Evolutionary conservation across 2,888 invertebrate genomes (phyloP).

Genomic region (Tetragnatha montana): DNA sequence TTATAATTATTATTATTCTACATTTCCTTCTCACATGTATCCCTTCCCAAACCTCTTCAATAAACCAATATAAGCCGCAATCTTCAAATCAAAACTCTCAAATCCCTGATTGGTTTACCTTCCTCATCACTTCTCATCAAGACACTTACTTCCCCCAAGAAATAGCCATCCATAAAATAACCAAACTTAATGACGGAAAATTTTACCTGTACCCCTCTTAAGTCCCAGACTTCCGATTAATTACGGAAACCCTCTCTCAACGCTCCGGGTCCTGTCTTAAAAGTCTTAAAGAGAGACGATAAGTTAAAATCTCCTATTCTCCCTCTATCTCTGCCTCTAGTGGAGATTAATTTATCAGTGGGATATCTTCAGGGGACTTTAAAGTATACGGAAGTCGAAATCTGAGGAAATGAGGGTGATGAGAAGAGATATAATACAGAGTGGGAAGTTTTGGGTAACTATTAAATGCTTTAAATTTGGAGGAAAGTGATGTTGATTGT

Average conservation of each 20-base stretch:
- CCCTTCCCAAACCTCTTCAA: too few species aligned
- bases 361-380: not conserved
- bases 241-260: not conserved
- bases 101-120: too few species aligned
- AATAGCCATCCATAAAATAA: not conserved
- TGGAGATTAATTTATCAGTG: not conserved
- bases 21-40: too few species aligned
- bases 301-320: not conserved
- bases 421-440: too few species aligned
- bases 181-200: not conserved
- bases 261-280: not conserved
- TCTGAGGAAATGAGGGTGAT: too few species aligned
- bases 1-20: too few species aligned
- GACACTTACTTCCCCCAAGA: not conserved
- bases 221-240: not conserved
- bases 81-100: too few species aligned
- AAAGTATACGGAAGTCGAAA: too few species aligned
- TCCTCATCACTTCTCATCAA: not conserved
- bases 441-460: too few species aligned
- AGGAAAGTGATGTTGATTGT: too few species aligned
- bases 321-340: not conserved
- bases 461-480: too few species aligned
- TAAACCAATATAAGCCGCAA: too few species aligned
- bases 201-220: not conserved
- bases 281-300: not conserved